Base-by-base conservation (phyloP, 2,797 vertebrate genomes). In the Mustela erminea region DNA sequence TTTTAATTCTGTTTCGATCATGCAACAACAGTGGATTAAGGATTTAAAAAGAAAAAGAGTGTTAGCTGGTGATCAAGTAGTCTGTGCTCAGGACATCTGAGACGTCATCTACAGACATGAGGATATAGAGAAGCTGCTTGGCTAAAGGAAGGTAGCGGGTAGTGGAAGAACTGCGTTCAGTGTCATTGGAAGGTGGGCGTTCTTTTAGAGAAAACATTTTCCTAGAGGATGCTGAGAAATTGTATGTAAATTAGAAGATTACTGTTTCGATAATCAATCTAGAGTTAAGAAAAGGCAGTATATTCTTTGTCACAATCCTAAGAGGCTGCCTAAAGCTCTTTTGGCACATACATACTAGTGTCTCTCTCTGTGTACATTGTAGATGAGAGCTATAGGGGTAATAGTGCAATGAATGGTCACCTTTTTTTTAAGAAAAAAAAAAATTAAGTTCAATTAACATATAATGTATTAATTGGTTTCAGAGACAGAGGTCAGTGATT, bases 11-110 rank as follows among this genome's bases (percentile, higher is more conserved):
- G 12, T 62, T 5, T 72, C 10, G 43, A 3, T 86, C 68, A 92
- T 43, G 38, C 20, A 20, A 62, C 29, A 66, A 13, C 41, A 25
- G 11, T 27, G n/a, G 86, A 86, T 49, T 89, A 78, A 43, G 62
- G 64, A 58, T 83, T 87, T 54, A 9, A 41, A 75, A 29, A 88
- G 93, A 90, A 29, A 27, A n/a, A 17, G 52, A 83, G 43, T 62
- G 9, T 87, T 92, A 78, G 46, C 35, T 60, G 23, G 4, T 85
- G 74, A 80, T 32, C 77, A 54, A 11, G 49, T 95, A 32, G 7
- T 90, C 11, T 43, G 1, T 85, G 23, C 46, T 85, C 4, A 10
- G 83, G 27, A 41, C 56, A 54, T 1, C 17, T 1, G 17, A 72
- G 32, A 29, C 5, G 20, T 74, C 29, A n/a, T 89, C 41, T 62